Evolutionary conservation across 1,140 invertebrate genomes (phyloP).

Genomic region (Nylanderia fulva): DNA sequence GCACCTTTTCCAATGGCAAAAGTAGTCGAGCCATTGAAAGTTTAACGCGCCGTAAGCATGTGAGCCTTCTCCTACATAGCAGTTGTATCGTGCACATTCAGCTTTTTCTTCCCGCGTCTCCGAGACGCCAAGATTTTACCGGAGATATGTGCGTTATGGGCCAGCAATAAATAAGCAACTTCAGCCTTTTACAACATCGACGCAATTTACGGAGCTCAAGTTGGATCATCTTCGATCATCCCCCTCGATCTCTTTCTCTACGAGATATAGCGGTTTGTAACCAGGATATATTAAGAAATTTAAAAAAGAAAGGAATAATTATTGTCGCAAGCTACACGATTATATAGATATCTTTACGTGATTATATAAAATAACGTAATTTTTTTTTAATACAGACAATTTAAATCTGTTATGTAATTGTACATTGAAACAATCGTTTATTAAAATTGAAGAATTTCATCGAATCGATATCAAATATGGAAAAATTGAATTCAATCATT

Average conservation of each 20-base stretch:
- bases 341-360: neutral
- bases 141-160: constrained; percentile 68
- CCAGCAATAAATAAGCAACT: constrained; percentile 73
- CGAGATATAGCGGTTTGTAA: neutral
- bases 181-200: constrained; percentile 30
- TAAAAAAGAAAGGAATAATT: neutral
- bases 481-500: neutral
- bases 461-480: neutral
- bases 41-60: constrained; percentile 76
- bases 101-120: constrained; percentile 65
- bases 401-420: neutral
- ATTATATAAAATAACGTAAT: neutral
- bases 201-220: constrained; percentile 4
- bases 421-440: neutral
- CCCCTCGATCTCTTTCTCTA: neutral
- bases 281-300: neutral
- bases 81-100: constrained; percentile 71
- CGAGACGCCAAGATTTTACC: constrained; percentile 65
- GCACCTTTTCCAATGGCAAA: constrained; percentile 70
- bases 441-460: neutral
- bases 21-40: constrained; percentile 75
- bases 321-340: no score
- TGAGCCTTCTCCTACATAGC: constrained; percentile 64
- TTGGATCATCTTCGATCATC: constrained; percentile 18
- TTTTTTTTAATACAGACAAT: neutral